phyloP scores from a whole-genome alignment of 2,888 invertebrate species.

The Parascotia fuliginaria region DNA sequence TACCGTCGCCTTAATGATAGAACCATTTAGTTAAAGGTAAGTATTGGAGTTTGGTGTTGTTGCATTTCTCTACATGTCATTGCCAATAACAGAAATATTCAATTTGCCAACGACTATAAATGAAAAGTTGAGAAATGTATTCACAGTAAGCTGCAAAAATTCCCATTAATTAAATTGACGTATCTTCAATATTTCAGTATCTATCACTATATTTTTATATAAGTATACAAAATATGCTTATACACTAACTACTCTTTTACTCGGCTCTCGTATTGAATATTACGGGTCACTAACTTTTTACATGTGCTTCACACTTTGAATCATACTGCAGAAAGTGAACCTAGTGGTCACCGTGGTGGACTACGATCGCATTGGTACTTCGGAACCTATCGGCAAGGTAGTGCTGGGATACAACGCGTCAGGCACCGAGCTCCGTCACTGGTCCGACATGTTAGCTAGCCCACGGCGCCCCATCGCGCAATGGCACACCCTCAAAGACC shows the following conservation, averaged over 20 bases:
- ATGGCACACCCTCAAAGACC: conserved; percentile 99
- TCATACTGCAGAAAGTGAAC: conserved; percentile 96
- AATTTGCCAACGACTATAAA: too few species aligned
- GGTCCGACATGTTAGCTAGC: conserved; percentile 99
- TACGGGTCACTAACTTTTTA: not conserved
- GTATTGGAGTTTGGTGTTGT: too few species aligned
- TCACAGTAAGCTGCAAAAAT: too few species aligned
- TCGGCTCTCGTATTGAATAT: not conserved
- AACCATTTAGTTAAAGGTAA: too few species aligned
- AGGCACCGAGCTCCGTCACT: conserved; percentile 99
- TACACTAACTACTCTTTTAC: conserved; percentile 1
- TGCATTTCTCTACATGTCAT: too few species aligned
- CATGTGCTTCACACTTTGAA: conserved; percentile 24
- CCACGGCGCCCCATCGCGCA: conserved; percentile 99
- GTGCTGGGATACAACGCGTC: conserved; percentile 98
- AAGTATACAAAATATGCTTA: too few species aligned
- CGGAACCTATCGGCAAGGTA: conserved; percentile 99
- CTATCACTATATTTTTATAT: too few species aligned
- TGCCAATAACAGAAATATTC: too few species aligned
- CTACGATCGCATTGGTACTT: conserved; percentile 99
- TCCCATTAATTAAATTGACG: too few species aligned
- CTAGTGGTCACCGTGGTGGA: conserved; percentile 99
- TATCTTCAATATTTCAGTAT: too few species aligned
- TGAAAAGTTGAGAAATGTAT: too few species aligned
- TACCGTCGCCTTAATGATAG: too few species aligned